Conservation (phyloP, 2,888 invertebrate species). For the Tipula helvola region DNA sequence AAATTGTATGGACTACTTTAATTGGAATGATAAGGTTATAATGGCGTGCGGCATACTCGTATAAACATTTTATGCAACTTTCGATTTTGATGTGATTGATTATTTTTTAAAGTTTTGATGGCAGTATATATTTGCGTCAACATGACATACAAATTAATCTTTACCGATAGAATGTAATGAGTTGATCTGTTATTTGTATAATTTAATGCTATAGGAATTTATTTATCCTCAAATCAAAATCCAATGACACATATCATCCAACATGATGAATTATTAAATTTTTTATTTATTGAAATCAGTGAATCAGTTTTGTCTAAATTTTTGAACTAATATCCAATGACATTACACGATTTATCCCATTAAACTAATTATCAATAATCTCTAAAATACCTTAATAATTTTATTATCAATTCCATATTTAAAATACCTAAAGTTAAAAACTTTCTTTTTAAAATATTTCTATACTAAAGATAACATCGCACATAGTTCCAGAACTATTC, state of each 20-base stretch:
- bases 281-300: background rate
- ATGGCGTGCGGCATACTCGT: background rate
- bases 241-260: background rate
- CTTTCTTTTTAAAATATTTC: background rate
- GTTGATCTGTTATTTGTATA: too few species aligned
- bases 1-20: background rate
- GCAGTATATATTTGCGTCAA: background rate
- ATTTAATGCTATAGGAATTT: background rate
- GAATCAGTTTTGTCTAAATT: background rate
- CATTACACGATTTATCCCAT: background rate
- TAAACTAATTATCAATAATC: background rate
- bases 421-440: background rate
- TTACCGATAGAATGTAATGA: background rate
- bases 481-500: background rate
- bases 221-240: background rate
- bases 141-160: background rate
- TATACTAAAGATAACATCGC: background rate
- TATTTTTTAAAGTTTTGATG: background rate
- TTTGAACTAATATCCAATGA: background rate
- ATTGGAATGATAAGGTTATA: background rate
- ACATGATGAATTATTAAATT: background rate
- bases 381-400: background rate
- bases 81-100: background rate
- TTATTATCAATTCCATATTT: background rate
- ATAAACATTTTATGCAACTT: background rate